phyloP scores from a whole-genome alignment of 2,888 invertebrate genomes.

The Neoaliturus tenellus region DNA sequence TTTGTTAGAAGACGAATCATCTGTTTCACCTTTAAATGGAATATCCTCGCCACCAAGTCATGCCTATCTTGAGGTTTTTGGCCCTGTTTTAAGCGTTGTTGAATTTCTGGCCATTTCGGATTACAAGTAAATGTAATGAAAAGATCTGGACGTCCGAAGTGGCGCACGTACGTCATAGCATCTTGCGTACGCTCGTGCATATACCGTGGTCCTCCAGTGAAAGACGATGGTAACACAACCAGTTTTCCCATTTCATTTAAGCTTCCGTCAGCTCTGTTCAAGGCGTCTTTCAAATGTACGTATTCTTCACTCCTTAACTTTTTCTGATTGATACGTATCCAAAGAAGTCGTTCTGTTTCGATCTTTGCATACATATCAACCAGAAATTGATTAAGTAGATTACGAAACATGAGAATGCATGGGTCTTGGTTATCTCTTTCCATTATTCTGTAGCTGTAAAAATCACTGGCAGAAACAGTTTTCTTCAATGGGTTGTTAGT shows the following conservation, averaged over 20 bases:
- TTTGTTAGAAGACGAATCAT: slow-evolving; percentile 49
- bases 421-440: no score
- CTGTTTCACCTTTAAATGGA: slow-evolving; percentile 57
- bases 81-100: slow-evolving; percentile 39
- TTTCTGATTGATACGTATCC: neutral
- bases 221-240: neutral
- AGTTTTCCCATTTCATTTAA: neutral
- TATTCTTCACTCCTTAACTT: neutral
- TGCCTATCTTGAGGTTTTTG: slow-evolving; percentile 60
- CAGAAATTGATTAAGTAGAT: no score
- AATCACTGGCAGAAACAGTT: no score
- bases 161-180: neutral
- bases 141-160: neutral
- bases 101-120: slow-evolving; percentile 67
- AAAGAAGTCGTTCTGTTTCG: slow-evolving; percentile 11
- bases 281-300: neutral
- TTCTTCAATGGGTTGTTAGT: no score
- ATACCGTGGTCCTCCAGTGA: neutral
- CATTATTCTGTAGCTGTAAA: no score
- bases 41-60: slow-evolving; percentile 61
- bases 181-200: neutral
- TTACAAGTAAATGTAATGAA: slow-evolving; percentile 67
- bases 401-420: no score
- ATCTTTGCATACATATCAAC: no score
- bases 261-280: neutral